Evolutionary conservation across 2,113 vertebrate genomes (phyloP).

Genomic region (Muntiacus reevesi): DNA sequence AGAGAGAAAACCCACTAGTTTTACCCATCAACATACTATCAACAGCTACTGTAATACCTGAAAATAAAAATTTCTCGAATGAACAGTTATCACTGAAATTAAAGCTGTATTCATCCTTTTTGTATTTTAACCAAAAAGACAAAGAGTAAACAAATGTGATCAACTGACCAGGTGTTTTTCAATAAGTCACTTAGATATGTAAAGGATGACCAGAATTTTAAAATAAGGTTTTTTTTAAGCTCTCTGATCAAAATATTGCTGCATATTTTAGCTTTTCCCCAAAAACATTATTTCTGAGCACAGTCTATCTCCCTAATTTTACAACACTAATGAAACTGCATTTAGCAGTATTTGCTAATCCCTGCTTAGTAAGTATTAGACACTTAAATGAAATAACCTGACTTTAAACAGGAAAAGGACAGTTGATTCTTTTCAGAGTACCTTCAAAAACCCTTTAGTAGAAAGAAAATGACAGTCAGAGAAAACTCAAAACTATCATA

Average conservation of each 20-base stretch:
- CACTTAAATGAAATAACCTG: background rate
- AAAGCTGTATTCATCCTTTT: background rate
- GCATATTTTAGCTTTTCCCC: background rate
- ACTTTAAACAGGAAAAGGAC: background rate
- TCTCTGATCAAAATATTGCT: background rate
- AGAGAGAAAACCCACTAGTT: background rate
- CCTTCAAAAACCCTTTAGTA: background rate
- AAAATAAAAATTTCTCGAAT: constrained; percentile 25
- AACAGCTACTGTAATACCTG: background rate
- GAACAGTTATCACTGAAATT: background rate
- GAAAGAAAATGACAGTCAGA: background rate
- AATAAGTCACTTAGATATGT: background rate
- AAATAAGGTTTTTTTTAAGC: background rate
- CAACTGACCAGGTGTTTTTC: background rate
- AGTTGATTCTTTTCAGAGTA: background rate
- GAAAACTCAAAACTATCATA: background rate
- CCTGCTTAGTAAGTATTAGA: background rate
- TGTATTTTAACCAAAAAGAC: background rate
- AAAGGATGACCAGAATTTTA: background rate
- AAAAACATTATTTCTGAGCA: background rate
- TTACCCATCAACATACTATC: background rate
- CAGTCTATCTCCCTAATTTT: background rate
- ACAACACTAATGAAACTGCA: background rate
- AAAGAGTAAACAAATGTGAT: background rate
- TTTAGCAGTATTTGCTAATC: constrained; percentile 6